phyloP scores from a whole-genome alignment of 2,888 invertebrate genomes.

The Gymnosoma rotundatum region DNA sequence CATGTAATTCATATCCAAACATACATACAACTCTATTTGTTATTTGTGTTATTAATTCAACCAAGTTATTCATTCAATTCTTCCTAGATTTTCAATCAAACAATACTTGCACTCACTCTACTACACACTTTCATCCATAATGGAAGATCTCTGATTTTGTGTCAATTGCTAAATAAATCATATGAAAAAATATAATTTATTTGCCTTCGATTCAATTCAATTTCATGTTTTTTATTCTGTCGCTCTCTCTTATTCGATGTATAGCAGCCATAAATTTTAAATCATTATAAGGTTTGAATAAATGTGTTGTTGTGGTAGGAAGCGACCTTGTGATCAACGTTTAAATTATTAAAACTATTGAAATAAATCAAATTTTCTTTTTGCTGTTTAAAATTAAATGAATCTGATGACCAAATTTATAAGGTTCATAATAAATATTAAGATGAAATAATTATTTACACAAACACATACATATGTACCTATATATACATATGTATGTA shows the following conservation, averaged over 20 bases:
- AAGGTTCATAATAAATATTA: neutral
- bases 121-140: slow-evolving; percentile 10
- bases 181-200: slow-evolving; percentile 41
- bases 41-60: neutral
- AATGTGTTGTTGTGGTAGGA: slow-evolving; percentile 6
- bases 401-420: neutral
- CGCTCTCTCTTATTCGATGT: too few species aligned
- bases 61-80: neutral
- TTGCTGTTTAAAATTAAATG: neutral
- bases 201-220: slow-evolving; percentile 27
- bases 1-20: too few species aligned
- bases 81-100: neutral
- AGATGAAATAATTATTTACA: neutral
- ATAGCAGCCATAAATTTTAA: slow-evolving; percentile 23
- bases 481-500: too few species aligned
- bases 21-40: neutral
- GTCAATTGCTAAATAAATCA: slow-evolving; percentile 56
- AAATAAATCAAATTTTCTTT: slow-evolving; percentile 14
- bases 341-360: slow-evolving; percentile 4
- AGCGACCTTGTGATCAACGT: slow-evolving; percentile 13
- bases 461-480: neutral
- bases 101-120: too few species aligned
- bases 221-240: neutral
- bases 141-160: slow-evolving; percentile 33
- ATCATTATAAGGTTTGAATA: slow-evolving; percentile 51